phyloP scores from a whole-genome alignment of 37 sponge, comb jelly and placozoan genomes.

The Crambe crambe region DNA sequence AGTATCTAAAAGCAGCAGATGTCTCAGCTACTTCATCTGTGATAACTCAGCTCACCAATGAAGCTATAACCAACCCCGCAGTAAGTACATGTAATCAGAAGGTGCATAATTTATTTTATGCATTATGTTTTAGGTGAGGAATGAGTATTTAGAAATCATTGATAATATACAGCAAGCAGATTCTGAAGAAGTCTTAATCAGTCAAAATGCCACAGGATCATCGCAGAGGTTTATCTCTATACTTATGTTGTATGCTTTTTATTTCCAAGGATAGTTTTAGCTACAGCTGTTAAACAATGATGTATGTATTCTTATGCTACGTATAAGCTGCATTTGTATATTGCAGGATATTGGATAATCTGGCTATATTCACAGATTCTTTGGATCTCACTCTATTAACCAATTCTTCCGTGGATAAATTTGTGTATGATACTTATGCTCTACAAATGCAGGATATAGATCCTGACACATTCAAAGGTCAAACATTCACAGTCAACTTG shows the following conservation, averaged over 20 bases:
- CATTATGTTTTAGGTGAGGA: conserved; percentile 30
- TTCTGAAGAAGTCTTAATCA: conserved; percentile 4
- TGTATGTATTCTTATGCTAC: no score
- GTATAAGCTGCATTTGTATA: no score
- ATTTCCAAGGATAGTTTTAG: no score
- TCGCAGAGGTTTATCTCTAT: no score
- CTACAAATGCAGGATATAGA: conserved; percentile 34
- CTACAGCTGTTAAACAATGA: no score
- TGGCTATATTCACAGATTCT: not conserved
- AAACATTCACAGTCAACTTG: no score
- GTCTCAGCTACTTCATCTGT: not conserved
- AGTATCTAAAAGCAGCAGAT: not conserved
- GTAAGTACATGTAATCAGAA: no score
- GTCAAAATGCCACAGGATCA: conserved; percentile 1
- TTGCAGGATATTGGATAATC: conserved; percentile 14
- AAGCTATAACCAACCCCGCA: not conserved
- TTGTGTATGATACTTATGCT: conserved; percentile 21
- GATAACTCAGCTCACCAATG: not conserved
- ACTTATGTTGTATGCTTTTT: no score
- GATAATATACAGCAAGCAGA: conserved; percentile 33
- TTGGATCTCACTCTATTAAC: no score
- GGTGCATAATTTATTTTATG: no score
- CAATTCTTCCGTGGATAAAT: no score
- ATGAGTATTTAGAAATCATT: conserved; percentile 15
- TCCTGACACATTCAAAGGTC: no score